Conservation (phyloP, 2,113 vertebrate species). For the Aldabrachelys gigantea region DNA sequence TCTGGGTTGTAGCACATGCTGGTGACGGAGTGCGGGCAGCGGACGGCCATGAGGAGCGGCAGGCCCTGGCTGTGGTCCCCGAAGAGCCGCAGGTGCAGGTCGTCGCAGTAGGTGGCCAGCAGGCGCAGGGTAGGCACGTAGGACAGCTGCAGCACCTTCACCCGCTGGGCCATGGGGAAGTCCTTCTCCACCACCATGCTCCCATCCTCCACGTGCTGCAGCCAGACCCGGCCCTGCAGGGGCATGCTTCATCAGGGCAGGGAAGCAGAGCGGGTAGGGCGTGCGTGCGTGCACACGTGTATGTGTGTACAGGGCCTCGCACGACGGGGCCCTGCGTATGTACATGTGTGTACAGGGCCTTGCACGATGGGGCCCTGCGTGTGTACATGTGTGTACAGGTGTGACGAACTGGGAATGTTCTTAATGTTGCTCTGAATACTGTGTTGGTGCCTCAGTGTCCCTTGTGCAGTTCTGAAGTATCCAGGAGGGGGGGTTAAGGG, state of each 20-base stretch:
- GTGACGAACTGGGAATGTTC: no score
- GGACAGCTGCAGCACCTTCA: slow-evolving; percentile 42
- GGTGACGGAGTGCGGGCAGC: slow-evolving; percentile 63
- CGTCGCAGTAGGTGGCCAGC: slow-evolving; percentile 68
- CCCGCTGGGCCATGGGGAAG: slow-evolving; percentile 41
- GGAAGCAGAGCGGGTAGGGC: background rate
- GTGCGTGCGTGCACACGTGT: background rate
- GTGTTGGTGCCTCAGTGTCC: no score
- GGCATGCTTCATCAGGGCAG: background rate
- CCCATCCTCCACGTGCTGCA: slow-evolving; percentile 25
- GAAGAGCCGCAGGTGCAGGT: slow-evolving; percentile 70
- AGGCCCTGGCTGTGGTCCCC: slow-evolving; percentile 68
- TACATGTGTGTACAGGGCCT: background rate
- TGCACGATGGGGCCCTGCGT: background rate
- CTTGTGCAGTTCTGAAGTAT: no score
- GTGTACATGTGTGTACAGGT: no score
- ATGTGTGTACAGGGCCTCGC: background rate
- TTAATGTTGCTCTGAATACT: no score
- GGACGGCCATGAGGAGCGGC: background rate
- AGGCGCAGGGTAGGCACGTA: slow-evolving; percentile 50
- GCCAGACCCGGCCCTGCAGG: slow-evolving; percentile 63
- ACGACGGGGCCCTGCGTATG: no score
- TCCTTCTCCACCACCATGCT: slow-evolving; percentile 31
- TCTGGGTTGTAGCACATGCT: slow-evolving; percentile 71
- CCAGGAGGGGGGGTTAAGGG: no score